Evolutionary conservation across 53 echinoderm and acorn worm genomes (phyloP), one percentile per base, ranked within the genome.

Genomic region (Echinometra lucunter): DNA sequence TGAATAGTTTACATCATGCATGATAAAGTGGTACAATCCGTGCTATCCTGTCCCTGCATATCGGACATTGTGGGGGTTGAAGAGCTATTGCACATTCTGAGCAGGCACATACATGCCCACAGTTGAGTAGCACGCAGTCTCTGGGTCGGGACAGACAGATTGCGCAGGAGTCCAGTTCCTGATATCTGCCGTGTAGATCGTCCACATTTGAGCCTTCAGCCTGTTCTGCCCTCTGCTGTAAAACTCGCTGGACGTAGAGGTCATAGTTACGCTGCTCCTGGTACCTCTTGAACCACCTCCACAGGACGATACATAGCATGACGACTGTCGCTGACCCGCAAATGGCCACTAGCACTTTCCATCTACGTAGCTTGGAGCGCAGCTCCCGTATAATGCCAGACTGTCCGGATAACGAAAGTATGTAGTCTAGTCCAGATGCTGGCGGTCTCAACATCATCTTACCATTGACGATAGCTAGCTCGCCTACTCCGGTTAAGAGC

Each of bases 51-150:
- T 97, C 94, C 81, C 99, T 97, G 83, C 98, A 98, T 96, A 98
- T 99, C 58, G 99, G 99, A 66, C 99, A 99, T 18, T 99, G 99
- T 4, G 99, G 99, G 0, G 99, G 99, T 70, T 98, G 96, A 19
- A 98, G 92, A 45, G 94, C 91, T 2, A 90, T 90, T 2, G 96
- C 96, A 80, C 99, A 99, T 32, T 96, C 85, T 17, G 97, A 96
- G 74, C 99, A 99, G 7, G 97, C 98, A 93, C 98, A 99, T 66
- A 99, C 96, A 74, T 99, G 99, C 16, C 99, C 99, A 67, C 99
- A 99, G 69, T 99, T 96, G 27, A 99, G 95, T 9, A 99, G 93
- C 28, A 99, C 99, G 89, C 97, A 97, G 78, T 99, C 99, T 66
- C 98, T 93, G n/a, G 94, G 94, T 55, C 96, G 96, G 25, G 95